Evolutionary conservation across 2,888 invertebrate genomes (phyloP).

Genomic region (Entomobrya proxima): DNA sequence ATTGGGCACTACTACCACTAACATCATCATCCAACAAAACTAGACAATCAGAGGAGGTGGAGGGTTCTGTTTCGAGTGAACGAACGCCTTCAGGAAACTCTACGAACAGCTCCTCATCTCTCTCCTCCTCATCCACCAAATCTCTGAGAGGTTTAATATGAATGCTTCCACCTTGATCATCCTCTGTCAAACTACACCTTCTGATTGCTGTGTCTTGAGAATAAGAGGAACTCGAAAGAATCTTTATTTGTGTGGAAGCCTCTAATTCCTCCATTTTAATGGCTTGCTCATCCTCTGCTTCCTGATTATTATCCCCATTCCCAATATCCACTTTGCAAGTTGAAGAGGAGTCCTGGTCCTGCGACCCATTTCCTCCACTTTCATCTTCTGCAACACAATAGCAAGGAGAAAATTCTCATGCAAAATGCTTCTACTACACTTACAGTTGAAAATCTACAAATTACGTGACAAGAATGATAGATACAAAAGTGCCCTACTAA

Average conservation of each 20-base stretch:
- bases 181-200: neutral
- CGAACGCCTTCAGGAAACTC: neutral
- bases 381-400: conserved; percentile 46
- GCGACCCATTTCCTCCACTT: neutral
- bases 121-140: neutral
- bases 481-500: neutral
- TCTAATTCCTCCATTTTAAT: conserved; percentile 10
- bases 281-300: conserved; percentile 33
- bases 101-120: neutral
- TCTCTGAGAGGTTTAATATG: neutral
- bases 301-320: neutral
- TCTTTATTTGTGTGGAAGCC: conserved; percentile 4
- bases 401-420: conserved; percentile 38
- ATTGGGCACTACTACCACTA: neutral
- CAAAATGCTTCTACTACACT: conserved; percentile 5
- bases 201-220: neutral
- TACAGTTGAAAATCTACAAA: neutral
- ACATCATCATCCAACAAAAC: neutral
- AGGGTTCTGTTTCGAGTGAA: neutral
- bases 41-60: neutral
- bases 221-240: neutral
- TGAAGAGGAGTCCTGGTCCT: neutral
- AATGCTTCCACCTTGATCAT: neutral
- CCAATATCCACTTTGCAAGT: neutral
- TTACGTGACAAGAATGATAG: neutral